A percentile compares a stretch with the other conserved stretches of the same genome.
These are phyloP conservation scores for Chiroxiphia lanceolata DNA, from an alignment of 2,797 vertebrate species.

Conservation along the genomic window DNA sequence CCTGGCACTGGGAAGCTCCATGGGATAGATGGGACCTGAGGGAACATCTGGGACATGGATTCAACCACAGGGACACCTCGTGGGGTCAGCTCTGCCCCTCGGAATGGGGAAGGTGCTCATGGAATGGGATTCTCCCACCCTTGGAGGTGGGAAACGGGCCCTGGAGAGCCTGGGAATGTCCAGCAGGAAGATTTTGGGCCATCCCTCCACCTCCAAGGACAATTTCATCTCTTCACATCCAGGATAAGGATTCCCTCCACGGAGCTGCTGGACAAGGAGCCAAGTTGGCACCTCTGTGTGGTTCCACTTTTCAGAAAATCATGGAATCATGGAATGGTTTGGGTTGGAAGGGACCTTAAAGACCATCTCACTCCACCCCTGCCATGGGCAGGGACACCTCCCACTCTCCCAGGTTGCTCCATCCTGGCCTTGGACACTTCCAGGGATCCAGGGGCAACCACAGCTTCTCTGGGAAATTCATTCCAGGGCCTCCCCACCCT, in stretches of 20 bases:
- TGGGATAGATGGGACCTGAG: neutral
- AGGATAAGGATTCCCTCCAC: accelerated
- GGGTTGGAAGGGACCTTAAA: no score
- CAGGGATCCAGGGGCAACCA: neutral
- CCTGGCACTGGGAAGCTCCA: no score
- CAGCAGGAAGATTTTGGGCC: neutral
- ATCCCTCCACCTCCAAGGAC: neutral
- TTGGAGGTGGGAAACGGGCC: neutral
- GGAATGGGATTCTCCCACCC: neutral
- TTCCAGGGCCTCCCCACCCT: neutral
- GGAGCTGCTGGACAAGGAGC: neutral
- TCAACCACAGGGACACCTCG: neutral
- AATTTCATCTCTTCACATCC: accelerated
- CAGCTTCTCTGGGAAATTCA: neutral
- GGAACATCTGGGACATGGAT: neutral
- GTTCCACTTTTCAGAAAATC: neutral
- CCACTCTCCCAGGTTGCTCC: accelerated
- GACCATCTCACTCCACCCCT: no score
- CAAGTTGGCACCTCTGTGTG: neutral
- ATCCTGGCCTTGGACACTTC: accelerated
- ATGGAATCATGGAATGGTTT: neutral
- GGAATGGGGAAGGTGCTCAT: neutral
- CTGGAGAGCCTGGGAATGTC: neutral
- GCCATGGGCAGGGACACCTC: accelerated
- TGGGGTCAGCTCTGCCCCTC: neutral